A percentile compares a stretch with the other conserved stretches of the same genome.
phyloP scores from a whole-genome alignment of 2,797 vertebrate genomes.

The Spinus pinus region DNA sequence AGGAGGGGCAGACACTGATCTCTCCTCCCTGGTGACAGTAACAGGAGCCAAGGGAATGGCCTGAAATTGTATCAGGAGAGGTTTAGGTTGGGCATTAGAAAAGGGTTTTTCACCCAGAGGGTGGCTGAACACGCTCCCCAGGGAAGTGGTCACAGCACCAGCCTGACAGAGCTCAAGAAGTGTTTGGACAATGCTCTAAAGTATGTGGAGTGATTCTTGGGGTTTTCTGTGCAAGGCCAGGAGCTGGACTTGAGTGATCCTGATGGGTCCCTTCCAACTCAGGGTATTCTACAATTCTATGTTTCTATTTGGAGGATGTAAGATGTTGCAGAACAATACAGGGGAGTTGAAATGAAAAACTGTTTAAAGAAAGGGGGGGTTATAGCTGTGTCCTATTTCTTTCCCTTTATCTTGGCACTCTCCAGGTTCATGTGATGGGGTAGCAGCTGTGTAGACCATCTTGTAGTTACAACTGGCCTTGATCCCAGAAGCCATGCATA shows the following conservation, averaged over 20 bases:
- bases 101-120: background rate
- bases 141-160: background rate
- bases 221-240: background rate
- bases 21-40: background rate
- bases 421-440: background rate
- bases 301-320: background rate
- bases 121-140: background rate
- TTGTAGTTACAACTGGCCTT: background rate
- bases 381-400: background rate
- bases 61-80: accelerated
- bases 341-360: background rate
- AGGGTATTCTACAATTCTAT: background rate
- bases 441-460: background rate
- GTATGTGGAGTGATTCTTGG: background rate
- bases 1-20: background rate
- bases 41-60: accelerated
- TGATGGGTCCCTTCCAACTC: background rate
- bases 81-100: background rate
- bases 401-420: background rate
- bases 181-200: background rate
- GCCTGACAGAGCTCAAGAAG: background rate
- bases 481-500: background rate
- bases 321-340: background rate
- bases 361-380: background rate
- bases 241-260: background rate